These are phyloP conservation scores for Oophaga pumilio DNA, from an alignment of 2,113 vertebrate species.

Conservation along the genomic window DNA sequence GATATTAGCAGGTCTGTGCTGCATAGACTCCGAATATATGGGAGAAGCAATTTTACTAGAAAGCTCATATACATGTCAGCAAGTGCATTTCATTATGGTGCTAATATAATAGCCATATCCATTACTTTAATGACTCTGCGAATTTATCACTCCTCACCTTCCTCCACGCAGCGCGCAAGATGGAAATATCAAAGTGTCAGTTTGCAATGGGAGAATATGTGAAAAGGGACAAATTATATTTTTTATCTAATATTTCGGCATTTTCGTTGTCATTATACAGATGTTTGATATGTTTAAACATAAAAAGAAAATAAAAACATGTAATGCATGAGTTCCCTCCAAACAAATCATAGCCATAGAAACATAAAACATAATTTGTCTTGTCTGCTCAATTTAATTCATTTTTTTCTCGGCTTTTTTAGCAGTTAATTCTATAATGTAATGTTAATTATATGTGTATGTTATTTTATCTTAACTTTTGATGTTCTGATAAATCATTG, in stretches of 20 bases:
- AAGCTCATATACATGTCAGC: conserved; percentile 23
- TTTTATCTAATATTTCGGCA: neutral
- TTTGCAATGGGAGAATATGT: neutral
- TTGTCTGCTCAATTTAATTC: neutral
- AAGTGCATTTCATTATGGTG: conserved; percentile 18
- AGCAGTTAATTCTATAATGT: neutral
- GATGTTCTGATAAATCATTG: neutral
- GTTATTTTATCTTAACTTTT: neutral
- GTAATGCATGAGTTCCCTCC: neutral
- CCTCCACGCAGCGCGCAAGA: neutral
- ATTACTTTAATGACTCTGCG: conserved; percentile 33
- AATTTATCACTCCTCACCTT: conserved; percentile 20
- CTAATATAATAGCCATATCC: conserved; percentile 30
- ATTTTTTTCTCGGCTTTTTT: neutral
- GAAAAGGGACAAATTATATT: neutral
- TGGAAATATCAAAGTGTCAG: conserved; percentile 27
- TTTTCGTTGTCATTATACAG: neutral
- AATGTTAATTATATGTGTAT: neutral
- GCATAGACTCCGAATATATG: neutral
- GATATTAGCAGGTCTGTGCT: conserved; percentile 3
- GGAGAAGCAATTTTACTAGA: conserved; percentile 3
- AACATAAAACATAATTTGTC: neutral
- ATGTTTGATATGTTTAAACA: neutral
- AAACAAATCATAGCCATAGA: neutral
- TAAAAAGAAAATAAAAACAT: neutral